Evolutionary conservation across 2,797 vertebrate species (phyloP), one percentile per base, ranked within the genome.

Genomic region (Cirrhinus mrigala): DNA sequence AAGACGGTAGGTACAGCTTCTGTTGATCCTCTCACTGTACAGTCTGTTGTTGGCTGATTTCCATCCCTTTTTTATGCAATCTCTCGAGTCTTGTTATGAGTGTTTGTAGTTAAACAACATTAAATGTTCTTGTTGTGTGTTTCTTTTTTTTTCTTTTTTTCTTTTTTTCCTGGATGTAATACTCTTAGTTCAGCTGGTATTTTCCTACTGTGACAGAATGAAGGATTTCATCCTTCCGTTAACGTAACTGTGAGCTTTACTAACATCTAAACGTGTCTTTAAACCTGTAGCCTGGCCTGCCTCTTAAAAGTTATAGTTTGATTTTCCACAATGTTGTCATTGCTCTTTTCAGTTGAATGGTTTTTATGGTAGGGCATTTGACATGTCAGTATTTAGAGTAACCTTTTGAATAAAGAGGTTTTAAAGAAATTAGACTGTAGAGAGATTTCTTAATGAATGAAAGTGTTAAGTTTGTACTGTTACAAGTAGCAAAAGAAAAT

Each of bases 331-430:
- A 86, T 84, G 83, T 75, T 79, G 71, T 81, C 52, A 62, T 76
- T 85, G 60, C 83, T 86, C 29, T 87, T 85, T 81, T 74, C 7
- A 81, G 73, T 70, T 58, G 9, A 78, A 84, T 37, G 37, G 84
- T 88, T 88, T 87, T 77, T 85, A 81, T 81, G 87, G 80, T 78
- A 73, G 82, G 87, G 86, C 58, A 68, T 56, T 86, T 91, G 77
- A 88, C 83, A 88, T 88, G 87, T 91, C 87, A 85, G 27, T 89
- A 88, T 90, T 90, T 86, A 87, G 85, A 88, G 79, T 80, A 70
- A 84, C 84, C 87, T 85, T 82, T 90, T 88, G 87, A 93, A 93
- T 92, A 92, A 93, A 92, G 91, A 88, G 76, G 75, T 92, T 90
- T 89, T 76, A 90, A 90, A 89, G 78, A 88, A 85, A 88, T 86